These are phyloP conservation scores for Pseudorasbora parva DNA, from an alignment of 2,113 vertebrate species.

Conservation along the genomic window DNA sequence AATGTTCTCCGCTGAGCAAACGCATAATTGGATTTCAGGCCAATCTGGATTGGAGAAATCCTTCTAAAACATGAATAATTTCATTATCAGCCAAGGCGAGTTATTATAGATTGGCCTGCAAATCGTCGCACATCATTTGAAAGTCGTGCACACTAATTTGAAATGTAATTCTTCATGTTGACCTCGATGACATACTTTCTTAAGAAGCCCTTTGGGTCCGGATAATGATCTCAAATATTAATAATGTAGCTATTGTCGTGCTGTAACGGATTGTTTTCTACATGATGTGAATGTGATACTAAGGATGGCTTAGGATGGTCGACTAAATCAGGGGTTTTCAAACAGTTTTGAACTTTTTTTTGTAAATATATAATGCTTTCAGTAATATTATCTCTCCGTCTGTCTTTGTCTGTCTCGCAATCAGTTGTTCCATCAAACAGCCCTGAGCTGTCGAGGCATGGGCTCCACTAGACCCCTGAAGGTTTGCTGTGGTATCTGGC, in stretches of 20 bases:
- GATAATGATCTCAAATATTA: slow-evolving; percentile 30
- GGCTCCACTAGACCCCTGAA: no score
- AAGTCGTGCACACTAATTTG: slow-evolving; percentile 33
- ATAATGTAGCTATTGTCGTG: slow-evolving; percentile 23
- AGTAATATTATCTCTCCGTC: no score
- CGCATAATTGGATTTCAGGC: slow-evolving; percentile 44
- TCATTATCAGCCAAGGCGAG: slow-evolving; percentile 46
- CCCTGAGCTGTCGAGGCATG: no score
- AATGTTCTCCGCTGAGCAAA: slow-evolving; percentile 36
- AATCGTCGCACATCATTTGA: slow-evolving; percentile 23
- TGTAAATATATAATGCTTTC: no score
- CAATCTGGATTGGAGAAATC: slow-evolving; percentile 4
- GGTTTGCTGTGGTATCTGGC: no score
- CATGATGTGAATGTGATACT: not conserved
- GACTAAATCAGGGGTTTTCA: not conserved
- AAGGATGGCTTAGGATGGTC: not conserved
- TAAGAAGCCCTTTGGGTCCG: not conserved
- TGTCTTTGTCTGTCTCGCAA: no score
- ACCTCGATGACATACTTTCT: slow-evolving; percentile 19
- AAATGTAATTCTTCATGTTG: slow-evolving; percentile 29
- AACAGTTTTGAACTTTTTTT: no score
- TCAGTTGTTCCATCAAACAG: no score
- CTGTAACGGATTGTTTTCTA: slow-evolving; percentile 5
- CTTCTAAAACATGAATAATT: slow-evolving; percentile 40
- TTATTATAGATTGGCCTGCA: slow-evolving; percentile 41